Evolutionary conservation across 2,113 vertebrate genomes (phyloP), one percentile per base, ranked within the genome.

Genomic region (Ornithorhynchus anatinus): DNA sequence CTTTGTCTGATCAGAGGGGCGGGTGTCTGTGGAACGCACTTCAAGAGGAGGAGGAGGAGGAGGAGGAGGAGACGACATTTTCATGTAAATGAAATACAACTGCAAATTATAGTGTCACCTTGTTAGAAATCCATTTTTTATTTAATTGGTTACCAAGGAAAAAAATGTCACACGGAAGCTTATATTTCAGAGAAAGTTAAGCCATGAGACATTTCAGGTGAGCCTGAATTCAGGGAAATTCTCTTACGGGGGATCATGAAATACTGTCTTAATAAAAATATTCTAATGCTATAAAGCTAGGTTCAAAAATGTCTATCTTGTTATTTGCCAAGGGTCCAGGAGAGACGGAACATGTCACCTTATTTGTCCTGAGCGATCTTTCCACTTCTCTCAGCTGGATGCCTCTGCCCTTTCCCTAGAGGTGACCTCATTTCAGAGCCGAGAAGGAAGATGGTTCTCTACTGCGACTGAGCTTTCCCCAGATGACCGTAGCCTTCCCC

Each of bases 51-150:
- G 83, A 85, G 86, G 86, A 84, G 45, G 60, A 88, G 60, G 73
- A 85, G 80, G 83, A 85, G 86, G 86, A 84, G 45, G 60, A 85
- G 81, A 84, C 84, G 86, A 88, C 86, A 88, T 80, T 78, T 85
- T 88, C 86, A 59, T 84, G 75, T 77, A 88, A 85, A 80, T 88
- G 86, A 85, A 88, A 88, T 85, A 85, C 78, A 88, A 85, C 86
- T 88, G 86, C 86, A 88, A 85, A 88, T 88, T 88, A 88, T 79
- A 85, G 86, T 88, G 86, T 88, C 83, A 88, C 64, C 75, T 72
- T 75, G 67, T 81, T 85, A 67, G 77, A 87, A 85, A 81, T 84
- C 63, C 64, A 70, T 77, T 85, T 85, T 87, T 87, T 81, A 79
- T 87, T 85, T 84, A 88, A 88, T 84, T 84, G 70, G 80, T 81